Evolutionary conservation across 1,140 invertebrate genomes (phyloP), one percentile per base, ranked within the genome.

Genomic region (Platorchestia sp.): DNA sequence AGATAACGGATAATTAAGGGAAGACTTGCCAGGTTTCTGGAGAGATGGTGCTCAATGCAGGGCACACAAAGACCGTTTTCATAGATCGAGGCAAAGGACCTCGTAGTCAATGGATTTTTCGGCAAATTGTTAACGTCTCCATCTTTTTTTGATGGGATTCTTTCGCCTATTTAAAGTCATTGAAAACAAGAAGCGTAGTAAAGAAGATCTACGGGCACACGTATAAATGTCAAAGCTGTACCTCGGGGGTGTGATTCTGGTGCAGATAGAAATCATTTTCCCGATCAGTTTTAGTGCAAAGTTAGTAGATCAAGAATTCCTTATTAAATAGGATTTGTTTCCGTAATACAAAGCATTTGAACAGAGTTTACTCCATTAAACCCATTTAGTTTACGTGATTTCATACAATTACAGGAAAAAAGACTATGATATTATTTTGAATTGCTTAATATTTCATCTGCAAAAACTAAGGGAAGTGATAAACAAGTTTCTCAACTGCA

Each of bases 1-100:
- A 75, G 87, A 89, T 89, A 89, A 89, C 87, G 41, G 87, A 42
- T 89, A 89, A 89, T 89, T 89, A 89, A 89, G 43, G n/a, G 43
- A 41, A 41, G 41, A 89, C 43, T 89, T 10, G 10, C 87, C 87
- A 89, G 87, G 41, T 89, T 89, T 44, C 87, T 89, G 87, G 87
- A 89, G 87, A 89, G 86, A 51, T 51, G 36, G 86, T 14, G 43
- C 41, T 89, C 6, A 89, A 89, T 89, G 87, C 87, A 89, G 36
- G n/a, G 87, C 22, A 27, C 5, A 89, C 43, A 89, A 89, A 89
- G 87, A 89, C 41, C 43, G 87, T 89, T 89, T 89, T 89, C n/a
- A 89, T 89, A 89, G 43, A 44, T 89, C 87, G 41, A 10, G 87
- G n/a, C 87, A 89, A 89, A 89, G 87, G 87, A 41, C 42, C 41